phyloP scores from a whole-genome alignment of 2,888 invertebrate species.

The Biston betularia region DNA sequence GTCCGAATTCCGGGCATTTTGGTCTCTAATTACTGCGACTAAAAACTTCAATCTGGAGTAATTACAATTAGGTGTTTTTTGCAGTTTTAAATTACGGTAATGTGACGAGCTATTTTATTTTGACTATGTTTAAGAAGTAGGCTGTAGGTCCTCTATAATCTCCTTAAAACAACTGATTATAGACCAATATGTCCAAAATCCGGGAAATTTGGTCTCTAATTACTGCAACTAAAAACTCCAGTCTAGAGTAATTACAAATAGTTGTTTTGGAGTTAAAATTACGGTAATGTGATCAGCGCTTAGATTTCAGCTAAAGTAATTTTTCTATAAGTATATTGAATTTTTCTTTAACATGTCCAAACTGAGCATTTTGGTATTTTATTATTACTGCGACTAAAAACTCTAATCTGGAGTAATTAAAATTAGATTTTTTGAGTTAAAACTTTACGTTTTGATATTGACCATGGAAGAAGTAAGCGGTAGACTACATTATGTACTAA shows the following conservation, averaged over 20 bases:
- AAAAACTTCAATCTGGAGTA: slow-evolving; percentile 61
- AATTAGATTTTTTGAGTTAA: slow-evolving; percentile 55
- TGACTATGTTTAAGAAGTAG: slow-evolving; percentile 10
- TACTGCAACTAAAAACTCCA: neutral
- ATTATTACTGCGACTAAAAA: slow-evolving; percentile 70
- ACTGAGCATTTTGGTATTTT: slow-evolving; percentile 59
- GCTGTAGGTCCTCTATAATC: neutral
- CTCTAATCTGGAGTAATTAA: slow-evolving; percentile 59
- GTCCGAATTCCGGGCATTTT: slow-evolving; percentile 68
- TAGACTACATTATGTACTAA: too few relatives aligned
- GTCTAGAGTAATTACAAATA: too few relatives aligned
- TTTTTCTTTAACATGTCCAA: too few relatives aligned
- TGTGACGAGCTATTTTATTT: slow-evolving; percentile 39
- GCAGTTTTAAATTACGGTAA: slow-evolving; percentile 42
- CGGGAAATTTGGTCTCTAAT: neutral
- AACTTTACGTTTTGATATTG: slow-evolving; percentile 40
- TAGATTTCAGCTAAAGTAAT: too few relatives aligned
- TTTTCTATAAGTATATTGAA: too few relatives aligned
- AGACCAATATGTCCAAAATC: neutral
- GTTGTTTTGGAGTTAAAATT: too few relatives aligned
- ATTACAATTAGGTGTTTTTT: slow-evolving; percentile 61
- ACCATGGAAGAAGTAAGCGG: slow-evolving; percentile 6
- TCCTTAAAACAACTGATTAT: neutral
- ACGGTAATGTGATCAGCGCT: too few relatives aligned
- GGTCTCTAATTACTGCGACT: slow-evolving; percentile 66